A percentile compares a stretch with the other conserved stretches of the same genome.
Conservation (phyloP, 1,140 invertebrate species). For the Drosophila nannoptera region DNA sequence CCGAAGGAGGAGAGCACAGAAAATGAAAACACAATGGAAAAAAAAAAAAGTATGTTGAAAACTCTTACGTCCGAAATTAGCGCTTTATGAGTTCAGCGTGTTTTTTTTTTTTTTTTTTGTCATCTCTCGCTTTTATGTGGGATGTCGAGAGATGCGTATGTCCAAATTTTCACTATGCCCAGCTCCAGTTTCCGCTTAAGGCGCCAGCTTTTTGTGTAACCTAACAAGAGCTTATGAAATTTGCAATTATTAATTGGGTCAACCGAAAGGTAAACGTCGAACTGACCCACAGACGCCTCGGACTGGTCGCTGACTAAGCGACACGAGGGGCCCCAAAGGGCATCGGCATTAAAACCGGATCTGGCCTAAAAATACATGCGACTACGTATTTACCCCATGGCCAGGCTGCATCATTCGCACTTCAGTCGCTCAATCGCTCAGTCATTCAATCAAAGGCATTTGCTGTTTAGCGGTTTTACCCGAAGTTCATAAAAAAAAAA, state of each 20-base stretch:
- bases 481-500: constrained; percentile 72
- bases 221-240: constrained; percentile 53
- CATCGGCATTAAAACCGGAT: constrained; percentile 64
- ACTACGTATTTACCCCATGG: constrained; percentile 57
- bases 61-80: constrained; percentile 57
- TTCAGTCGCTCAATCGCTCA: constrained; percentile 27
- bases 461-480: constrained; percentile 59
- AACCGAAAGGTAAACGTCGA: constrained; percentile 43
- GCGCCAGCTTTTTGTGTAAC: constrained; percentile 41
- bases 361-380: constrained; percentile 36
- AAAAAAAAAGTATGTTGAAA: constrained; percentile 30
- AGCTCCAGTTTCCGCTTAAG: constrained; percentile 60
- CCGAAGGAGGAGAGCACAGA: background rate
- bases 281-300: constrained; percentile 38
- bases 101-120: background rate
- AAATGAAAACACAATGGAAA: background rate
- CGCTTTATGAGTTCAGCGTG: constrained; percentile 28
- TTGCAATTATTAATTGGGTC: constrained; percentile 74
- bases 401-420: constrained; percentile 47
- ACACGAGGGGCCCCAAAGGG: constrained; percentile 30
- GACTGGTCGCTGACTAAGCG: constrained; percentile 27
- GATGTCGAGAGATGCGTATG: constrained; percentile 28
- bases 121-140: constrained; percentile 27
- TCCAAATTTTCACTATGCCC: constrained; percentile 43
- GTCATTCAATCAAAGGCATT: constrained; percentile 41